phyloP scores from a whole-genome alignment of 2,888 invertebrate species.

The Dryomyza anilis region DNA sequence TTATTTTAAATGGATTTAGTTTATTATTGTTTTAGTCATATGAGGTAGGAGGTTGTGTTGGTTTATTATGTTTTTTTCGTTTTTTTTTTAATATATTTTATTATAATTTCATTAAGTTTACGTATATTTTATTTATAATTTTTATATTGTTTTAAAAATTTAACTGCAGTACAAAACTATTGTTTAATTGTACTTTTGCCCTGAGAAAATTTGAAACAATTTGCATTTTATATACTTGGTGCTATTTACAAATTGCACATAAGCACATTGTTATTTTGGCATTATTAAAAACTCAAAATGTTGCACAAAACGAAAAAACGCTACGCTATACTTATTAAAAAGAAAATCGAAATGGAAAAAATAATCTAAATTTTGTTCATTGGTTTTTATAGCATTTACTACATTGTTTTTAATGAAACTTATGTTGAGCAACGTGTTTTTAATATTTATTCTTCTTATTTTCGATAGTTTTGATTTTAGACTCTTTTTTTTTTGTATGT shows the following conservation, averaged over 20 bases:
- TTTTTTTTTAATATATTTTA: slow-evolving; percentile 11
- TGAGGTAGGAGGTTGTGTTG: slow-evolving; percentile 37
- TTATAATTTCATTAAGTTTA: slow-evolving; percentile 22
- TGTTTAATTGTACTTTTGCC: slow-evolving; percentile 61
- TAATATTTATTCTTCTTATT: too few relatives aligned
- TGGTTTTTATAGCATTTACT: too few relatives aligned
- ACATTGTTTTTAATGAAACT: slow-evolving; percentile 8
- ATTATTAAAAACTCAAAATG: slow-evolving; percentile 8
- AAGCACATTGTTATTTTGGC: slow-evolving; percentile 14
- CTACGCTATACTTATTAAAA: too few relatives aligned
- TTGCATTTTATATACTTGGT: slow-evolving; percentile 33
- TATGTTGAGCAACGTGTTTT: slow-evolving; percentile 48
- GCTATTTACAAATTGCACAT: slow-evolving; percentile 15
- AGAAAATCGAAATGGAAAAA: too few relatives aligned
- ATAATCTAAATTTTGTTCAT: too few relatives aligned
- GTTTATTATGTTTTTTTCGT: slow-evolving; percentile 9
- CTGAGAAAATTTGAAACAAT: slow-evolving; percentile 52
- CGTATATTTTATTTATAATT: slow-evolving; percentile 13
- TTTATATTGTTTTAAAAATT: slow-evolving; percentile 19
- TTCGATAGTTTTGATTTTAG: too few relatives aligned
- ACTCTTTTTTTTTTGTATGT: too few relatives aligned
- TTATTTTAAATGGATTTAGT: slow-evolving; percentile 16
- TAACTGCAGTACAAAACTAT: slow-evolving; percentile 28
- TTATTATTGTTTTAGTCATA: slow-evolving; percentile 35
- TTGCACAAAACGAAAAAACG: too few relatives aligned